Base-by-base conservation (phyloP, 2,888 invertebrate species). In the Nephrotoma appendiculata region DNA sequence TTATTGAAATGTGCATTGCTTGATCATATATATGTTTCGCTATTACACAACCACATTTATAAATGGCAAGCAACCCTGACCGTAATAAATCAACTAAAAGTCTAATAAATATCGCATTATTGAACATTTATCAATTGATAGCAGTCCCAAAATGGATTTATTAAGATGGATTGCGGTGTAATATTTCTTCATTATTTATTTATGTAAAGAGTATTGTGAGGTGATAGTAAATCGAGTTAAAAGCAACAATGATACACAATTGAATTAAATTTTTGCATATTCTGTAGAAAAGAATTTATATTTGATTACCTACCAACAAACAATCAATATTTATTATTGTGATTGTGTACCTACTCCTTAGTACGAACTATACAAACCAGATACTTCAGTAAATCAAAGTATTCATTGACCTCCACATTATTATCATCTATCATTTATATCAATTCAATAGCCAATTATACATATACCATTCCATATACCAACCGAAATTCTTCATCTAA, bases 71-170 rank as follows among this genome's bases (percentile, higher is more conserved):
- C 31, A 71, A 71, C 3, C 52, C 15, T 6, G 15, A 57, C 52
- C 52, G 31, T 71, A 84, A 45, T 85, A 85, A 85, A 85, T 85
- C 85, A 85, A 85, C 42, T 0, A 19, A 44, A 15, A 85, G 43
- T 45, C 85, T 44, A 85, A 85, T 85, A 85, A 85, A 85, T 85
- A 85, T 85, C 85, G 45, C 85, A 31, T 85, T 85, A 45, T 44
- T 44, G 85, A 45, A 85, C 85, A 85, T 43, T 45, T 45, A 85
- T 9, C 85, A 85, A 85, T 85, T 85, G 85, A 85, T 85, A 44
- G 31, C 45, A 44, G 45, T 85, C 85, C 45, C 19, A 85, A 85
- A 85, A 85, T 44, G 85, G 85, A 85, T 85, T 85, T 85, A 85
- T 85, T 85, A 44, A 85, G 85, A 85, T 85, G 85, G 45, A 85